Evolutionary conservation across 1,140 invertebrate species (phyloP), one percentile per base, ranked within the genome.

Genomic region (Drosophila pallidifrons): DNA sequence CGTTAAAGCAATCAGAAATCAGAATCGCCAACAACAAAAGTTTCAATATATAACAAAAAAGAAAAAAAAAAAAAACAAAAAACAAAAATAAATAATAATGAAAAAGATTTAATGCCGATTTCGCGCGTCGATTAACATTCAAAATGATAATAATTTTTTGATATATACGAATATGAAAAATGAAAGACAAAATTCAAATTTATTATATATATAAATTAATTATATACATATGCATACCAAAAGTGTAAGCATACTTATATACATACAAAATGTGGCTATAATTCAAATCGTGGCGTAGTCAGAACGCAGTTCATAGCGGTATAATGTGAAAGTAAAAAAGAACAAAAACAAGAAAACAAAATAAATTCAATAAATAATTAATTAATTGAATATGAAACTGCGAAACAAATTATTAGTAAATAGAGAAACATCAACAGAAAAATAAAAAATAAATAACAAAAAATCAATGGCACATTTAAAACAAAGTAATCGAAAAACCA

Each of bases 91-190:
- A 11, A 16, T n/a, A 47, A 45, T 30, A 57, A 32, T 13, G 46
- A 45, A 64, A 25, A 58, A 28, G 38, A 57, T 46, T 46, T 49
- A 71, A 64, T 66, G 52, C 68, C 73, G 58, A 88, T 79, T 77
- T 70, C 73, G 73, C 83, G 83, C 85, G 77, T 80, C 83, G 70
- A 82, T 81, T 75, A 75, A 80, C 73, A 75, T 69, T 87, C 63
- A 80, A 82, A 75, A 88, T 89, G 85, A 89, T 89, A 89, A 89
- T 89, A 90, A 90, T 90, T 89, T 89, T 88, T 88, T 85, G 72
- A 88, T 79, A 88, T 78, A 82, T 74, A 71, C 46, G 49, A 57
- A 54, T 20, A 74, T 20, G 30, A 30, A 58, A 25, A 13, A 25
- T 11, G 5, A 46, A 57, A 15, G 13, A 57, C 7, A 43, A 35